Evolutionary conservation across 2,113 vertebrate genomes (phyloP), one percentile per base, ranked within the genome.

Genomic region (Sciurus niger): DNA sequence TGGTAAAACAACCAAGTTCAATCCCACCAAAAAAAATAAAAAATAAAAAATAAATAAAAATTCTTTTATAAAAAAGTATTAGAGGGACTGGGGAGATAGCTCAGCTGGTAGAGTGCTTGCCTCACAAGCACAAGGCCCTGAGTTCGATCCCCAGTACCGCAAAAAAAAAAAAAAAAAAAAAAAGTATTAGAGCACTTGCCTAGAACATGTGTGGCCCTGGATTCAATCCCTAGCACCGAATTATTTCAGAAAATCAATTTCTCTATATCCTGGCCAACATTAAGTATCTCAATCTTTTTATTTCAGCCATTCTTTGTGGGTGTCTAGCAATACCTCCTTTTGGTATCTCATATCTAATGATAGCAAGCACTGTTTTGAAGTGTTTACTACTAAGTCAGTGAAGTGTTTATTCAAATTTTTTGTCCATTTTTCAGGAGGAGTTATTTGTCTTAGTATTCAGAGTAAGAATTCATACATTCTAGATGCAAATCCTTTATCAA

Each of bases 201-300:
- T 58, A 58, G 55, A 22, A 60, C 58, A 83, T 40, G n/a, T 24
- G 14, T 30, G 79, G 79, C 13, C n/a, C 22, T 63, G n/a, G 25
- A 22, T 40, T 82, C 14, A 60, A 82, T 10, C 24, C 13, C 37
- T 22, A 60, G 53, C 53, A 82, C 55, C 28, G 53, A 46, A 63
- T 77, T 83, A 84, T 72, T 93, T 83, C 83, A 83, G 51, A 91
- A 87, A 87, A n/a, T 24, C 51, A 53, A 34, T 53, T 82, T 93
- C 67, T 53, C 16, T 43, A 68, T 40, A 77, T 63, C 40, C 43
- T 91, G 30, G n/a, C 48, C 40, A 88, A 85, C 68, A 83, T 16
- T 55, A 70, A 40, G 40, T 40, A 40, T 16, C 48, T 86, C 28
- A 60, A 43, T 70, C 74, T 87, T 82, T 32, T 82, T 25, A 87